A percentile compares a stretch with the other conserved stretches of the same genome.
Conservation (phyloP, 37 sponge, comb jelly and placozoan genomes). For the Haliclona indistincta region DNA sequence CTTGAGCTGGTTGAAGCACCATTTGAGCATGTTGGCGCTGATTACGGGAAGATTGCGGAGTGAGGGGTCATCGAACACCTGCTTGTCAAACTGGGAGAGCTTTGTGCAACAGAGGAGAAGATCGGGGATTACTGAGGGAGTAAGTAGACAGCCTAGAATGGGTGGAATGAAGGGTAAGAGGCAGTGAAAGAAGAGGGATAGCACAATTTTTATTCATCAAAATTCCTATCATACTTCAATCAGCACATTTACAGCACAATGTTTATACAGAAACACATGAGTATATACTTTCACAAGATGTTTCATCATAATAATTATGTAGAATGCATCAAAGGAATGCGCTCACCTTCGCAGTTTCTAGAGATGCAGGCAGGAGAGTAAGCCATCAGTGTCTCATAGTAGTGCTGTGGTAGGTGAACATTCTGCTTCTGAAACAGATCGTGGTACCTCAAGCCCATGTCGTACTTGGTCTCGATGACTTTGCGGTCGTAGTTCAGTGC, state of each 20-base stretch:
- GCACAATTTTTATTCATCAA: not conserved
- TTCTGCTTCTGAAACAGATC: not conserved
- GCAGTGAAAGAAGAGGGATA: not conserved
- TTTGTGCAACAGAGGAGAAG: not conserved
- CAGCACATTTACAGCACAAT: not conserved
- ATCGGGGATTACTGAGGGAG: conserved; percentile 2
- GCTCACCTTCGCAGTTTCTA: conserved; percentile 23
- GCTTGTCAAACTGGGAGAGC: not conserved
- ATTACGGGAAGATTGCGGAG: not conserved
- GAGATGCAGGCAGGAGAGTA: conserved; percentile 32
- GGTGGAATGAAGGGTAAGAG: no score
- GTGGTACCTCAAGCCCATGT: conserved; percentile 11
- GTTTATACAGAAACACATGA: not conserved
- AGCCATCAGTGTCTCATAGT: conserved; percentile 30
- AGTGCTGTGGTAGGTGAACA: not conserved
- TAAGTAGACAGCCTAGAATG: conserved; percentile 9
- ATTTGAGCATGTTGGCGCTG: not conserved
- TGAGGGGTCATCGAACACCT: conserved; percentile 2
- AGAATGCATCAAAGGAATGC: not conserved
- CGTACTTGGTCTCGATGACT: conserved; percentile 2
- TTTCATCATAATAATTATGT: not conserved
- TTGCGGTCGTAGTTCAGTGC: not conserved
- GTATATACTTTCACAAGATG: not conserved
- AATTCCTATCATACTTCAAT: not conserved
- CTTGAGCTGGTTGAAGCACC: not conserved